Conservation (phyloP, 2,888 invertebrate species). For the Cacoxenus indagator region DNA sequence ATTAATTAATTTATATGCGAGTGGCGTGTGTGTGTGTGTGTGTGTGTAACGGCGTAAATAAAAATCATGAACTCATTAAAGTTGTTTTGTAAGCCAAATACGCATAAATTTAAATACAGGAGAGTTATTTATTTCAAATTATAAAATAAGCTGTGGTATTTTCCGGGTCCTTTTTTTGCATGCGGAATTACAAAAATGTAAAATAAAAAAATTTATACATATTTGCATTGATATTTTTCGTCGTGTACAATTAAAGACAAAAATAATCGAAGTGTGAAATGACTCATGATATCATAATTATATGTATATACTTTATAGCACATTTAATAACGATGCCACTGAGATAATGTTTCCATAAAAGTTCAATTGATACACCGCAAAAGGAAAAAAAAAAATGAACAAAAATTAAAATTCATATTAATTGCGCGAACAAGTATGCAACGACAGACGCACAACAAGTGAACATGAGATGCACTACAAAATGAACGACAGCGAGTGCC, state of each 20-base stretch:
- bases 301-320: too few species aligned
- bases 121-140: slow-evolving; percentile 4
- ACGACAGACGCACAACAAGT: background rate
- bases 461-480: background rate
- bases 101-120: background rate
- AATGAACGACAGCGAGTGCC: too few species aligned
- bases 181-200: background rate
- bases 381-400: too few species aligned
- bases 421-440: background rate
- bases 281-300: too few species aligned
- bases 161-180: background rate
- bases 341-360: too few species aligned
- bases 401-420: background rate
- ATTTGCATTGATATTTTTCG: background rate
- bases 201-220: background rate
- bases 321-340: too few species aligned
- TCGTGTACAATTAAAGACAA: too few species aligned
- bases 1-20: slow-evolving; percentile 16
- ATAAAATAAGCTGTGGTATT: background rate
- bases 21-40: slow-evolving; percentile 7
- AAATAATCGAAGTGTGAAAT: too few species aligned
- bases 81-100: slow-evolving; percentile 11
- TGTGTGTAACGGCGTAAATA: slow-evolving; percentile 2
- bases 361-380: too few species aligned
- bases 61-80: slow-evolving; percentile 22